Percentiles rank a stretch among this genome's conserved stretches.
Evolutionary conservation across 53 echinoderm and acorn worm species (phyloP).

Genomic region (Temnopleurus reevesii): DNA sequence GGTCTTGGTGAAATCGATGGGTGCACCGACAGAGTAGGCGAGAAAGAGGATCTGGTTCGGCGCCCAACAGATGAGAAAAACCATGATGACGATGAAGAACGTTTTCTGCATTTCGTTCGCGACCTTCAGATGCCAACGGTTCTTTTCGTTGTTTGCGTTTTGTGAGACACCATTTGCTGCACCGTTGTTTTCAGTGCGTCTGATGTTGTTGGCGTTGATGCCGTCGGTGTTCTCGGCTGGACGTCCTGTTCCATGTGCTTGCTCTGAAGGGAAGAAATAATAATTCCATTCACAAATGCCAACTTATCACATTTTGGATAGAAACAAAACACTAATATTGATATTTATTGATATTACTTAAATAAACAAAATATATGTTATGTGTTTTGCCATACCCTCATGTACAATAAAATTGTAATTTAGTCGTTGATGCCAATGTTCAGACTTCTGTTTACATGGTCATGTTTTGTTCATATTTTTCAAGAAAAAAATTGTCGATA

Average conservation of each 20-base stretch:
- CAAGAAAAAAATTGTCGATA: no score
- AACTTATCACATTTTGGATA: no score
- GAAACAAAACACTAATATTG: no score
- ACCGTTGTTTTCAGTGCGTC: not conserved
- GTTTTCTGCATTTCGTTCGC: constrained; percentile 73
- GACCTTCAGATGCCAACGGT: constrained; percentile 69
- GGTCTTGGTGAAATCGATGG: constrained; percentile 63
- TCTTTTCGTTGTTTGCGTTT: constrained; percentile 2
- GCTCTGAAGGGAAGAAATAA: not conserved
- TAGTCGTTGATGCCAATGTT: no score
- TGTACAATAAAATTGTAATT: no score
- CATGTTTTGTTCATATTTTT: no score
- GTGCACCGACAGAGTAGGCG: constrained; percentile 65
- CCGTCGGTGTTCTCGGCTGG: not conserved
- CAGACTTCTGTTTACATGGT: no score
- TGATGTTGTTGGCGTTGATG: not conserved
- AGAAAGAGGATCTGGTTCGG: constrained; percentile 79
- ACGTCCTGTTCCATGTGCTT: not conserved
- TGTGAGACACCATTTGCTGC: not conserved
- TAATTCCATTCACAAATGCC: no score
- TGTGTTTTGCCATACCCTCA: no score
- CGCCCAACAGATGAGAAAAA: constrained; percentile 84
- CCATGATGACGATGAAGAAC: constrained; percentile 73
- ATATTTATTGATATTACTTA: no score
- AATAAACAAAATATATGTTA: no score